A percentile compares a stretch with the other conserved stretches of the same genome.
phyloP scores from a whole-genome alignment of 2,113 vertebrate genomes.

The Murina feae region DNA sequence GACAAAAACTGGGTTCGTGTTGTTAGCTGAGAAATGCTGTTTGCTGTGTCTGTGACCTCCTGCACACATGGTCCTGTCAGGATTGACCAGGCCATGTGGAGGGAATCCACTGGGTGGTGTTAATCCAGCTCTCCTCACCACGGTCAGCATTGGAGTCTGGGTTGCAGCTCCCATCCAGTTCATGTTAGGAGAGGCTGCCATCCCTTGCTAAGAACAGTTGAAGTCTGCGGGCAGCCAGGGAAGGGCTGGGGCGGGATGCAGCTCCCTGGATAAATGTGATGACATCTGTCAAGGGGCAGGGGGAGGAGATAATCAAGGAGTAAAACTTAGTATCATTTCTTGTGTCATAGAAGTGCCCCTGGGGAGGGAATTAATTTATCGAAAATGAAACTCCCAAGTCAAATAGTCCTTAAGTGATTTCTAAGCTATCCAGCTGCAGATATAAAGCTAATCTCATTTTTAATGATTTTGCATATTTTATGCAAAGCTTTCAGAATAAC shows the following conservation, averaged over 20 bases:
- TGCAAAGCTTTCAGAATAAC: constrained; percentile 39
- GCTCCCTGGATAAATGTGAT: not conserved
- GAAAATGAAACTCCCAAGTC: constrained; percentile 42
- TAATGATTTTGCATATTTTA: constrained; percentile 31
- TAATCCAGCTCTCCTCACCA: not conserved
- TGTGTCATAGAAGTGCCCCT: constrained; percentile 11
- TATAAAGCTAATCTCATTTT: not conserved
- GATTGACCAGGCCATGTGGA: not conserved
- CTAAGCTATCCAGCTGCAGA: not conserved
- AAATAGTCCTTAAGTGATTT: not conserved
- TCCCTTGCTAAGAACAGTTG: not conserved
- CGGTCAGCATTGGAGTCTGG: not conserved
- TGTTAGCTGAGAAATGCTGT: constrained; percentile 24
- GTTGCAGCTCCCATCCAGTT: not conserved
- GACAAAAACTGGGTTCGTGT: constrained; percentile 2
- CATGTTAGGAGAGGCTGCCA: not conserved
- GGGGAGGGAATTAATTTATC: constrained; percentile 44
- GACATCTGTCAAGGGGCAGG: not conserved
- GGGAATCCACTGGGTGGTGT: not conserved
- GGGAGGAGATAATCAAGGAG: not conserved
- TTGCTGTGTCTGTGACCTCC: not conserved
- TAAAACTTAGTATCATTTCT: constrained; percentile 35
- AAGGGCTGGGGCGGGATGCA: not conserved
- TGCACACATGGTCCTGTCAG: not conserved
- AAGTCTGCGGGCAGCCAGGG: not conserved